Conservation (phyloP, 2,888 invertebrate genomes). For the Neoscelio sp. region DNA sequence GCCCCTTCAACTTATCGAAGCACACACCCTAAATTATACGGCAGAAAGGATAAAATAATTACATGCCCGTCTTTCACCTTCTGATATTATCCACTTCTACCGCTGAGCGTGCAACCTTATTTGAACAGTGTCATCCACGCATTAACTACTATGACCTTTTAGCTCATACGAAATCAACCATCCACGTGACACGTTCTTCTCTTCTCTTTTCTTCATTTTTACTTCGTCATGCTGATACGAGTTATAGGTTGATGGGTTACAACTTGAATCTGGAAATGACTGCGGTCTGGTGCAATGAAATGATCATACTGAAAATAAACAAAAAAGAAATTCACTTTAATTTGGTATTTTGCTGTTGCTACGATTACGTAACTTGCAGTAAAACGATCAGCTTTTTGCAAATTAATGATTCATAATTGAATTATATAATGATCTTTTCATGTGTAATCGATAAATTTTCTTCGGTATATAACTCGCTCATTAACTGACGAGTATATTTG, state of each 20-base stretch:
- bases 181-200: too few species aligned
- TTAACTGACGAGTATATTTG: slow-evolving; percentile 30
- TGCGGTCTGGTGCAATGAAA: too few species aligned
- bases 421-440: slow-evolving; percentile 16
- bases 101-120: slow-evolving; percentile 69
- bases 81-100: slow-evolving; percentile 68
- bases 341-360: not conserved
- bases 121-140: slow-evolving; percentile 75
- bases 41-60: slow-evolving; percentile 83
- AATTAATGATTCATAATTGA: slow-evolving; percentile 30
- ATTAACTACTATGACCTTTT: slow-evolving; percentile 68
- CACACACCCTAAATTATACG: slow-evolving; percentile 81
- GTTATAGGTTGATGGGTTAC: too few species aligned
- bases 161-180: slow-evolving; percentile 12
- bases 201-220: too few species aligned
- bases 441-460: slow-evolving; percentile 27
- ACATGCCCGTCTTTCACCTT: slow-evolving; percentile 77
- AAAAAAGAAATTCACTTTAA: too few species aligned
- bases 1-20: slow-evolving; percentile 72
- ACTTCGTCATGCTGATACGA: too few species aligned
- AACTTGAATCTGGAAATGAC: too few species aligned
- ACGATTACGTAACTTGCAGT: not conserved
- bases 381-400: slow-evolving; percentile 3
- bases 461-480: slow-evolving; percentile 1
- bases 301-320: too few species aligned